These are phyloP conservation scores for Sturnus vulgaris DNA, from an alignment of 2,113 vertebrate genomes.

Conservation along the genomic window DNA sequence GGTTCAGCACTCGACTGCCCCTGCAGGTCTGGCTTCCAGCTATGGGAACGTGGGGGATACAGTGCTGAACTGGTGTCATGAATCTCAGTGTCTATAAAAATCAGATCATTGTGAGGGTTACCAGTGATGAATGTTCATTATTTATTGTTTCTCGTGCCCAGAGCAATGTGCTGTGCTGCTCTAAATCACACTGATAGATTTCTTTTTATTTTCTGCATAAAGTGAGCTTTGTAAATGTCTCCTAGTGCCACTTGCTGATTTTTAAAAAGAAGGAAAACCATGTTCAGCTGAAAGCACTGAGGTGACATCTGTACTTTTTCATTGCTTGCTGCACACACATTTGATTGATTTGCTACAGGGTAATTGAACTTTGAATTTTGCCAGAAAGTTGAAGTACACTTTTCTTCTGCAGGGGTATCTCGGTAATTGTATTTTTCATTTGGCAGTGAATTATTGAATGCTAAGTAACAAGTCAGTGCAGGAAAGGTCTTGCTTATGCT, in stretches of 20 bases:
- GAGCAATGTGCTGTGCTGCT: background rate
- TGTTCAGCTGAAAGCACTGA: background rate
- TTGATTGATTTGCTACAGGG: slow-evolving; percentile 30
- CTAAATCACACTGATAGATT: background rate
- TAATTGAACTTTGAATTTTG: slow-evolving; percentile 32
- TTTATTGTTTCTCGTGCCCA: background rate
- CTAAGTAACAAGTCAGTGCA: background rate
- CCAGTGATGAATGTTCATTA: background rate
- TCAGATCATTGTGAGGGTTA: background rate
- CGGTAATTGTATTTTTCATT: background rate
- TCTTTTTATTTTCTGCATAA: slow-evolving; percentile 4
- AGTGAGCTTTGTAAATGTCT: background rate
- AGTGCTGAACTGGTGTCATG: background rate
- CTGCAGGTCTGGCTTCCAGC: background rate
- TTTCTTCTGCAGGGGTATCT: background rate
- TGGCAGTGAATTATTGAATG: background rate
- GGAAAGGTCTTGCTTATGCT: background rate
- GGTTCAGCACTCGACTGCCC: background rate
- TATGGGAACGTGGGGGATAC: accelerated
- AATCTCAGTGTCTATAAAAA: background rate
- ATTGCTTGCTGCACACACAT: background rate
- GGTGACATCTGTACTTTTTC: background rate
- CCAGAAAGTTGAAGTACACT: background rate
- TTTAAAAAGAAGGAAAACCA: background rate
- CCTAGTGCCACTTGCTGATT: background rate